phyloP scores from a whole-genome alignment of 2,888 invertebrate genomes.

The Andrena marginata region DNA sequence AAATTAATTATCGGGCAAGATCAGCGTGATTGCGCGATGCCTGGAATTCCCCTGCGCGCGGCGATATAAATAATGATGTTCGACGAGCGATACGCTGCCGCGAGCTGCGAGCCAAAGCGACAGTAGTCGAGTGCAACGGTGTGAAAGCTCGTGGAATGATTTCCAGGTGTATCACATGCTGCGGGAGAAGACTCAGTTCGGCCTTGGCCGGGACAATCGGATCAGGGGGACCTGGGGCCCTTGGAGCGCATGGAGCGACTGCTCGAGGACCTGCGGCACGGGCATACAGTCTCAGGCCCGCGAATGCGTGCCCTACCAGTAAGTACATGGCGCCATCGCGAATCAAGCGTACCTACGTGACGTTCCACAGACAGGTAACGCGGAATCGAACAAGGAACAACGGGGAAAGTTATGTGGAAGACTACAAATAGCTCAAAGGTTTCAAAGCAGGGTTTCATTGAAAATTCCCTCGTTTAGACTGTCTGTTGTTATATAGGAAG shows the following conservation, averaged over 20 bases:
- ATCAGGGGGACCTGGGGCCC: conserved; percentile 88
- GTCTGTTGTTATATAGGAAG: too few species aligned
- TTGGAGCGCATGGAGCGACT: conserved; percentile 91
- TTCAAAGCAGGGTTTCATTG: too few species aligned
- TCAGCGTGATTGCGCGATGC: conserved; percentile 27
- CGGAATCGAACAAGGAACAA: too few species aligned
- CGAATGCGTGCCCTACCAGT: conserved; percentile 88
- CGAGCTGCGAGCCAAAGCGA: neutral
- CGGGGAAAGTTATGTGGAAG: too few species aligned
- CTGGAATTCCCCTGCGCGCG: conserved; percentile 23
- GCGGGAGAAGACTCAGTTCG: conserved; percentile 79
- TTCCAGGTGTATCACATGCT: conserved; percentile 81
- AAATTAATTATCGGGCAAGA: conserved; percentile 34
- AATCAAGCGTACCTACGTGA: neutral
- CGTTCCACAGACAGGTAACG: neutral
- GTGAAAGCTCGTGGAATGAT: neutral
- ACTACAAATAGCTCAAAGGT: too few species aligned
- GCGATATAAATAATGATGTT: conserved; percentile 19
- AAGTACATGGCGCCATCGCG: conserved; percentile 20
- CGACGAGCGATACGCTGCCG: neutral
- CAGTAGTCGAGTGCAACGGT: neutral
- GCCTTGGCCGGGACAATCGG: conserved; percentile 77
- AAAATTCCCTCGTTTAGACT: too few species aligned
- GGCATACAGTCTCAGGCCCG: conserved; percentile 91
- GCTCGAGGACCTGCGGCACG: conserved; percentile 91